Conservation (phyloP, 1,140 invertebrate species). For the Lordiphosa collinella region DNA sequence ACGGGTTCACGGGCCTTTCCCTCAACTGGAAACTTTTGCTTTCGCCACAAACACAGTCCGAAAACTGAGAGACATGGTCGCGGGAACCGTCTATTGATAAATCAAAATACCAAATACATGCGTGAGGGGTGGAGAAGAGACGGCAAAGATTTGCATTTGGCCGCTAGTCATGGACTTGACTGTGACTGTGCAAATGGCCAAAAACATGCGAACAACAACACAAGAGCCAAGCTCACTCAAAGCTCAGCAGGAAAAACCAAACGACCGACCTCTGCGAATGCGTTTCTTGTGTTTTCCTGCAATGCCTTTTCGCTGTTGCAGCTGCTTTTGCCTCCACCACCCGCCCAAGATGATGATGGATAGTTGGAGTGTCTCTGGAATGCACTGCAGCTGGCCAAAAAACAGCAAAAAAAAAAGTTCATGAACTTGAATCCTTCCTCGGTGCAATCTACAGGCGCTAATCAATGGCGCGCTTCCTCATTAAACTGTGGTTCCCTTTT, state of each 20-base stretch:
- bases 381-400: conserved; percentile 1
- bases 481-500: conserved; percentile 52
- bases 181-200: conserved; percentile 58
- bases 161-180: conserved; percentile 56
- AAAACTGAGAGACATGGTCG: conserved; percentile 1
- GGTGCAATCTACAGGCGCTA: conserved; percentile 33
- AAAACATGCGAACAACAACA: conserved; percentile 67
- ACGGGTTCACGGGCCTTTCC: conserved; percentile 35
- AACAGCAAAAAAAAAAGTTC: not conserved
- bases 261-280: conserved; percentile 49
- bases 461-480: conserved; percentile 48
- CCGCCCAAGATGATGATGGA: conserved; percentile 2
- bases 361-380: not conserved
- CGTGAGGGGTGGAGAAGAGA: conserved; percentile 28
- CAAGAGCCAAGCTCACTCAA: conserved; percentile 23
- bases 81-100: conserved; percentile 60
- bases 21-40: conserved; percentile 55
- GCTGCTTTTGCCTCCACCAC: conserved; percentile 1
- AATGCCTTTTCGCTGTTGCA: conserved; percentile 7
- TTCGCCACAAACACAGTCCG: conserved; percentile 40
- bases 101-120: conserved; percentile 69
- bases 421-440: conserved; percentile 9
- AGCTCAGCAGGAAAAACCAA: conserved; percentile 24
- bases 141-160: conserved; percentile 57
- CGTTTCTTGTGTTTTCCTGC: conserved; percentile 63